These are phyloP conservation scores for Staurois parvus DNA, from an alignment of 2,797 vertebrate genomes.

Conservation along the genomic window DNA sequence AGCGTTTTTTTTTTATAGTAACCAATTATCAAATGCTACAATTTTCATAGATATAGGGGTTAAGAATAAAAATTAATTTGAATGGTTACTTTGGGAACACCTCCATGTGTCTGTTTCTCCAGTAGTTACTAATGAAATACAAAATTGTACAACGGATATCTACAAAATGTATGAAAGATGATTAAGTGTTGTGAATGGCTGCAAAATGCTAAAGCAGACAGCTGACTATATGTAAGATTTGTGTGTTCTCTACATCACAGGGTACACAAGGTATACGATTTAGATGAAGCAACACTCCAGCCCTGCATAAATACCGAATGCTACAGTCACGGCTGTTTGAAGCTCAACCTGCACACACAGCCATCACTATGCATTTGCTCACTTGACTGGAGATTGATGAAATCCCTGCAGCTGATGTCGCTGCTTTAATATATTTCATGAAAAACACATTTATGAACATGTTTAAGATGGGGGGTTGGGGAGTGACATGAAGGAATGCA, in stretches of 20 bases:
- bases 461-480: not conserved
- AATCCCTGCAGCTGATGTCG: conserved; percentile 30
- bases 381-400: conserved; percentile 18
- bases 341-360: not conserved
- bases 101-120: not conserved
- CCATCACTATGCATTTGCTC: conserved; percentile 25
- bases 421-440: conserved; percentile 12
- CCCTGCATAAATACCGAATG: not conserved
- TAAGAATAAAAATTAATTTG: too few relatives aligned
- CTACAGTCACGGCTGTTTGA: not conserved
- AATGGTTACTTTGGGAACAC: not conserved
- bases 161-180: not conserved
- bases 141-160: not conserved
- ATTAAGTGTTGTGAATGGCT: not conserved
- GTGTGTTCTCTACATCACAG: not conserved
- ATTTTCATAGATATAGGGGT: too few relatives aligned
- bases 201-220: not conserved
- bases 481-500: not conserved
- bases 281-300: not conserved
- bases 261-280: not conserved
- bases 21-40: too few relatives aligned
- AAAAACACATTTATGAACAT: conserved; percentile 24
- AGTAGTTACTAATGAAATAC: not conserved
- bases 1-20: too few relatives aligned
- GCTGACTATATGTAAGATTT: not conserved